Evolutionary conservation across 2,797 vertebrate genomes (phyloP).

Genomic region (Alcedo quadribrachys): DNA sequence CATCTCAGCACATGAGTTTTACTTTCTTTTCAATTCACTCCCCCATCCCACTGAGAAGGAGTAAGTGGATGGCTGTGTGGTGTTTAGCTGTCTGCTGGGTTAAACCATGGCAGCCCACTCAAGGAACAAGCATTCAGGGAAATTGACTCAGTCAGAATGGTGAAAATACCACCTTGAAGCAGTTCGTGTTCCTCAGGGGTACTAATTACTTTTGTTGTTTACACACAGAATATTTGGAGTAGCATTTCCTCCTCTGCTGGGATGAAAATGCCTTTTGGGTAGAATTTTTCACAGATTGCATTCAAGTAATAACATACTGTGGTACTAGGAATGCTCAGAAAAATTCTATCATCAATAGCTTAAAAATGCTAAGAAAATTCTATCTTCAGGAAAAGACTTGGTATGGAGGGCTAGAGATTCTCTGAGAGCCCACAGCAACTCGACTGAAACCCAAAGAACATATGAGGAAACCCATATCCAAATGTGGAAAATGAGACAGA

Average conservation of each 20-base stretch:
- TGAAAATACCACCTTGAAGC: background rate
- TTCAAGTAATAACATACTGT: background rate
- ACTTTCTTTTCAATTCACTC: background rate
- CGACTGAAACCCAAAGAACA: background rate
- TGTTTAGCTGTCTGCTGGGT: background rate
- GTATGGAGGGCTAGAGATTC: background rate
- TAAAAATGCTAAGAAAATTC: background rate
- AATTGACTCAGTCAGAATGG: background rate
- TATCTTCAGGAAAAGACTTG: background rate
- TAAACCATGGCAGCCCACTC: background rate
- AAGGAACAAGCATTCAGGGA: background rate
- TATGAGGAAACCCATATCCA: background rate
- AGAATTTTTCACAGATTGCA: background rate
- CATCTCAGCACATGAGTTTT: background rate
- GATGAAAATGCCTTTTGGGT: background rate
- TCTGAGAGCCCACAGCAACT: background rate
- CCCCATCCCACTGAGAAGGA: background rate
- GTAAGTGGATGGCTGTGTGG: background rate
- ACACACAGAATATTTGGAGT: background rate
- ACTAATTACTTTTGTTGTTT: background rate
- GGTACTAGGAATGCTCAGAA: background rate
- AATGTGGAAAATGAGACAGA: fast-evolving
- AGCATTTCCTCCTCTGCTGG: background rate
- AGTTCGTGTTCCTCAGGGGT: background rate
- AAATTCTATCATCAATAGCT: background rate